Conservation (phyloP, 2,113 vertebrate species). For the Carassius gibelio region DNA sequence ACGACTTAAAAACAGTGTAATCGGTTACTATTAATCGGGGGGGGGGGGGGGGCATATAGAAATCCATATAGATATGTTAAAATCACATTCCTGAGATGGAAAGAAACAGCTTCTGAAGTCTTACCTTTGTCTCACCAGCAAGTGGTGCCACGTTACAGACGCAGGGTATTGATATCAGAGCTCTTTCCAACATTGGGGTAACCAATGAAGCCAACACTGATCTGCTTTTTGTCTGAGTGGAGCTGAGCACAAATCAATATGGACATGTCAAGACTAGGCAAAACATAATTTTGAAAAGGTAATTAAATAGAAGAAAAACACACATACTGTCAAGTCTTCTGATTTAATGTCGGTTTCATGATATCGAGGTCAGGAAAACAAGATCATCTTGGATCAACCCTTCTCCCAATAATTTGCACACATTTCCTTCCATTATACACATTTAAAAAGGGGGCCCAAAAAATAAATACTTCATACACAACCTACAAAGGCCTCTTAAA, state of each 20-base stretch:
- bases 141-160: conserved; percentile 96
- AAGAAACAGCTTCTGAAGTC: not conserved
- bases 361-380: not conserved
- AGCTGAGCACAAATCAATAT: conserved; percentile 76
- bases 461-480: conserved; percentile 6
- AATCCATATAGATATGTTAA: no score
- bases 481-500: conserved; percentile 48
- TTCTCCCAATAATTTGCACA: not conserved
- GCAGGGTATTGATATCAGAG: conserved; percentile 93
- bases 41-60: no score
- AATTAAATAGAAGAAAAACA: conserved; percentile 15
- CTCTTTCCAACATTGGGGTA: conserved; percentile 99
- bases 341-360: not conserved
- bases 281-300: conserved; percentile 38
- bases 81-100: not conserved
- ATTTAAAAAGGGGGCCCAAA: not conserved
- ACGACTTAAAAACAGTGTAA: not conserved
- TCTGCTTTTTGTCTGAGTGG: conserved; percentile 97
- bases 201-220: conserved; percentile 98
- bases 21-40: not conserved
- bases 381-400: not conserved
- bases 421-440: not conserved
- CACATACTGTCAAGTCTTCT: not conserved
- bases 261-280: conserved; percentile 31
- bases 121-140: conserved; percentile 96